Base-by-base conservation (phyloP, 1,140 invertebrate genomes). In the Drosophila ohnishii region DNA sequence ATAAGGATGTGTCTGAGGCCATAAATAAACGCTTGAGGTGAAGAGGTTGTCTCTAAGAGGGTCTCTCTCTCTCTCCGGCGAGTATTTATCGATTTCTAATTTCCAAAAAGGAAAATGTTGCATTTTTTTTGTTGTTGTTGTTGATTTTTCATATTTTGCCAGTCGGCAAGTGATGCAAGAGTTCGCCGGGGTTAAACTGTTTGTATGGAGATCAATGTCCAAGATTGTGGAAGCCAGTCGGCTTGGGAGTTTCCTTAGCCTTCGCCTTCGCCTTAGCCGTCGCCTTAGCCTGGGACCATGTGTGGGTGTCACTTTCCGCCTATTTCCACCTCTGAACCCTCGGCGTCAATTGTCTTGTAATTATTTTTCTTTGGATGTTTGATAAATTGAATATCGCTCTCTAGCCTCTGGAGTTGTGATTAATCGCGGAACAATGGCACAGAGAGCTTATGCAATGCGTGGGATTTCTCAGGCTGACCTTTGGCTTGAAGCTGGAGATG, bases 271-370 rank as follows among this genome's bases (percentile, higher is more conserved):
- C 25, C 45, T 40, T n/a, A n/a, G n/a, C 13, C 22, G 28, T 28
- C 22, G 45, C 13, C 22, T 47, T 30, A 1, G 47, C 25, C 45
- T 40, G 14, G 28, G 11, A 25, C 51, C 61, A 45, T 73, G 48
- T 53, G 82, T 86, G 82, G 82, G 78, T 86, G 82, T 88, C 84
- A 87, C 71, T 69, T 75, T 58, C 14, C 67, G 51, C 59, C 48
- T 35, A 42, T 50, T 57, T 51, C 57, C 64, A 44, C 55, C 62
- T 74, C n/a, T 70, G 78, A 85, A 74, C 84, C 63, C 63, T 67
- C 58, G 65, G 76, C 87, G 83, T 87, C 85, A 87, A 87, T 88
- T 84, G 81, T 80, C 72, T 79, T 78, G 80, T 89, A 88, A 87
- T 88, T 88, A 87, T 88, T 87, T 87, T 67, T 51, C 22, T 35